phyloP scores from a whole-genome alignment of 2,113 vertebrate species.

The Mustela nigripes region DNA sequence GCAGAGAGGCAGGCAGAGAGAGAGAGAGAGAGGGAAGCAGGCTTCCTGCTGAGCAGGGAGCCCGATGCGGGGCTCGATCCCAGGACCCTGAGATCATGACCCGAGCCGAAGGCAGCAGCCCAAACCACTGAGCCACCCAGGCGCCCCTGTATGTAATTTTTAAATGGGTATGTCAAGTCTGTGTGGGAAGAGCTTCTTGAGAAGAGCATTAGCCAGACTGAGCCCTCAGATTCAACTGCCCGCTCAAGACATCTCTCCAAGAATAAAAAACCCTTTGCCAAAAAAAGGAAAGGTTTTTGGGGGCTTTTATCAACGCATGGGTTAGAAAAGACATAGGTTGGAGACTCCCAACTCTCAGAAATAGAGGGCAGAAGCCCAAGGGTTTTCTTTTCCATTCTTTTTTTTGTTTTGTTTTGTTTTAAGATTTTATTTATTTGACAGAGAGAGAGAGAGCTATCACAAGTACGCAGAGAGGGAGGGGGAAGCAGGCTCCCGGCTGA shows the following conservation, averaged over 20 bases:
- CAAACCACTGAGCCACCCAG: too few species aligned
- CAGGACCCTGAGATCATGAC: too few species aligned
- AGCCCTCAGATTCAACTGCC: neutral
- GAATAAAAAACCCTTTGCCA: neutral
- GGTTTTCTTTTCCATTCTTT: slow-evolving; percentile 29
- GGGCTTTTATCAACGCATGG: neutral
- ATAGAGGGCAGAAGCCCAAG: neutral
- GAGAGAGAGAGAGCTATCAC: too few species aligned
- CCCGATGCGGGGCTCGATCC: too few species aligned
- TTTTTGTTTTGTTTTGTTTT: too few species aligned
- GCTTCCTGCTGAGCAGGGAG: too few species aligned
- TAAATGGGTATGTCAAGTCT: neutral
- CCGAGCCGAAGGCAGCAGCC: too few species aligned
- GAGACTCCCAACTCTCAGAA: neutral
- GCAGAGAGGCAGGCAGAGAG: too few species aligned
- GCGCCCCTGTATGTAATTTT: neutral
- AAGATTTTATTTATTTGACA: too few species aligned
- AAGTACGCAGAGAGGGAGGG: too few species aligned
- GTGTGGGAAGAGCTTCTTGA: slow-evolving; percentile 17
- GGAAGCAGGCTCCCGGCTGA: too few species aligned
- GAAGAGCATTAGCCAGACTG: neutral
- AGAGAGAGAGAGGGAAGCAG: too few species aligned
- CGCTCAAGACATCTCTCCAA: neutral
- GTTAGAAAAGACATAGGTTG: slow-evolving; percentile 1
- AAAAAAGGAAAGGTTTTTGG: neutral